A percentile compares a stretch with the other conserved stretches of the same genome.
These are phyloP conservation scores for Megamerina dolium DNA, from an alignment of 2,888 invertebrate species.

Conservation along the genomic window DNA sequence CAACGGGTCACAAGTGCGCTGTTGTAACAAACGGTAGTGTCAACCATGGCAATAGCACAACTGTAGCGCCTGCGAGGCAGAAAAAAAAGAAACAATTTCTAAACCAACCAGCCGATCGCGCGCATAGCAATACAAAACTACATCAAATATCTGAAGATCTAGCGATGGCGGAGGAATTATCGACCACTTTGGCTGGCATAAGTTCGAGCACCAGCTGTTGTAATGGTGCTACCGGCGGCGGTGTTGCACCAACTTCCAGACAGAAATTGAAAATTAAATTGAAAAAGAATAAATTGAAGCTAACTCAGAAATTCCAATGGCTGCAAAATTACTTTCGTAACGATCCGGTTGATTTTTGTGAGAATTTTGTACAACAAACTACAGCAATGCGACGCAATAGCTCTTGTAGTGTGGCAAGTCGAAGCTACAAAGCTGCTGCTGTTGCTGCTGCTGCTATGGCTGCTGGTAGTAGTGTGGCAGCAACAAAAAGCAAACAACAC, in stretches of 20 bases:
- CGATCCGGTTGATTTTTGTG: conserved; percentile 36
- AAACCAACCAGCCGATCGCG: too few relatives aligned
- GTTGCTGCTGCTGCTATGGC: conserved; percentile 2
- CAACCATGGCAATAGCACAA: conserved; percentile 11
- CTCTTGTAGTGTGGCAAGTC: conserved; percentile 27
- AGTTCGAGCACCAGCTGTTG: too few relatives aligned
- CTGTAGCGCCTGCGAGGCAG: too few relatives aligned
- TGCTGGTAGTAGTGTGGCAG: not conserved
- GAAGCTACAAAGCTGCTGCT: conserved; percentile 20
- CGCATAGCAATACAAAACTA: too few relatives aligned
- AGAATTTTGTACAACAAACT: conserved; percentile 34
- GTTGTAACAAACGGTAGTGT: conserved; percentile 12
- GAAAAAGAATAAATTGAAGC: conserved; percentile 28
- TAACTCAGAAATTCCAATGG: conserved; percentile 31
- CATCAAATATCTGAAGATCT: too few relatives aligned
- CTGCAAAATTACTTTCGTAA: conserved; percentile 34
- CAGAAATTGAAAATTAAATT: conserved; percentile 28
- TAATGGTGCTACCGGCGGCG: conserved; percentile 7
- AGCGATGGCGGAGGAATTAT: too few relatives aligned
- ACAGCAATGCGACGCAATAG: conserved; percentile 32
- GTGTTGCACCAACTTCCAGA: conserved; percentile 21
- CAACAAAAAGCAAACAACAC: too few relatives aligned
- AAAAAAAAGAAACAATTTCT: too few relatives aligned
- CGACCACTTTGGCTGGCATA: too few relatives aligned
- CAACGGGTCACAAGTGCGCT: conserved; percentile 9